phyloP scores from a whole-genome alignment of 2,797 vertebrate genomes.

The Cyclura pinguis region DNA sequence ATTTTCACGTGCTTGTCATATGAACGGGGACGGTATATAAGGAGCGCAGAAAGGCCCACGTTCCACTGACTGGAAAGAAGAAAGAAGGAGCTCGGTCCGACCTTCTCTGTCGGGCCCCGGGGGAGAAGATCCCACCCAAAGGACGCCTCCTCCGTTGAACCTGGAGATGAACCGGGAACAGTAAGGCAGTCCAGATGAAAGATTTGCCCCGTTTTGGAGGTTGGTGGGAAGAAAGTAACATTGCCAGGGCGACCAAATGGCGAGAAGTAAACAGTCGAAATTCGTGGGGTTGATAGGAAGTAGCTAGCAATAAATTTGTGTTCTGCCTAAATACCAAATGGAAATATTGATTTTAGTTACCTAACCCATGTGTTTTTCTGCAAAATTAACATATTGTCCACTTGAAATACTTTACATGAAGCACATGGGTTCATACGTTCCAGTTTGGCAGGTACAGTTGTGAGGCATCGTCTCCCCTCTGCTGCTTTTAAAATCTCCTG shows the following conservation, averaged over 20 bases:
- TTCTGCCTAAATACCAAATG: no score
- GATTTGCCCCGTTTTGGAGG: not conserved
- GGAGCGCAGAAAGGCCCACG: conserved; percentile 24
- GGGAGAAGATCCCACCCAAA: not conserved
- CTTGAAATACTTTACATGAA: no score
- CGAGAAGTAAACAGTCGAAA: not conserved
- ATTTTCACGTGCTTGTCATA: conserved; percentile 76
- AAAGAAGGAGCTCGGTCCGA: not conserved
- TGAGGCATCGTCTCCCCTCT: no score
- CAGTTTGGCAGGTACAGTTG: no score
- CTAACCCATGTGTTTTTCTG: no score
- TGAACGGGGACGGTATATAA: conserved; percentile 68
- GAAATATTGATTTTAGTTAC: no score
- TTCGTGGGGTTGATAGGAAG: not conserved
- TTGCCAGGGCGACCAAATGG: no score
- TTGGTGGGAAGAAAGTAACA: not conserved
- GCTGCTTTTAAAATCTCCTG: no score
- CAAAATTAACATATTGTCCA: no score
- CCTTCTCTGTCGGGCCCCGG: rapidly evolving
- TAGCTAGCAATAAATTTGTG: no score
- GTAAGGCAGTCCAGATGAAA: not conserved
- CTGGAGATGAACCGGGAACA: not conserved
- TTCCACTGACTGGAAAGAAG: not conserved
- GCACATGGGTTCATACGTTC: no score
- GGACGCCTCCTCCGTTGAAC: not conserved